Base-by-base conservation (phyloP, 2,888 invertebrate species). In the Sphaerophoria taeniata region DNA sequence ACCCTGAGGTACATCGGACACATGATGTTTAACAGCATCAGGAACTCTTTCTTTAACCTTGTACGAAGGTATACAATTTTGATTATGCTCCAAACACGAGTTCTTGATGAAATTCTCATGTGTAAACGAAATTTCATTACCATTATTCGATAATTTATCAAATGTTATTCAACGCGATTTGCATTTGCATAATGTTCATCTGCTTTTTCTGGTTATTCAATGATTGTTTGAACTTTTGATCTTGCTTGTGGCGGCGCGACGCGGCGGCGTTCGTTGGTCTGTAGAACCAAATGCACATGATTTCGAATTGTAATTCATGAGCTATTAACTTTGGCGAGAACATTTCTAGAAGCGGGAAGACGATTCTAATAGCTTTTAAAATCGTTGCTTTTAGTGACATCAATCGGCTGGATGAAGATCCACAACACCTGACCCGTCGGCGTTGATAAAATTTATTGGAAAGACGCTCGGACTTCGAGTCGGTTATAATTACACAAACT, bases 401-500 rank as follows among this genome's bases (percentile, higher is more conserved):
- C 74, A 71, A 71, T 79, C 74, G 83, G 31, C 49, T 49, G 49
- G 11, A 24, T 0, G 39, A 6, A 47, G 49, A 34, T 65, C 34
- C 16, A 34, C 49, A 83, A 83, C 75, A 84, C 71, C 79, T 71
- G 72, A 79, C 80, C 80, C 72, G 75, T 84, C 84, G 61, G 49
- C 79, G 71, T 58, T 65, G 47, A 75, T 65, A 71, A 75, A 79
- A 79, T 79, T 79, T 84, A 84, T 84, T 65, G 71, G 47, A 33
- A 71, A 79, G 74, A 79, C 79, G 53, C 58, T 75, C 47, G 53
- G 31, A 84, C 69, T 79, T 80, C 80, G 80, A 71, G 80, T 84
- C 84, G 84, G 75, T 84, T 84, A 84, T 84, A 84, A 84, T 84
- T 84, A 84, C 80, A 84, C 75, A 80, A 80, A 84, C 84, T 79